Evolutionary conservation across 30 jellyfish, hydroid and myxozoan species (phyloP), one percentile per base, ranked within the genome.

Genomic region (Turritopsis dohrnii): DNA sequence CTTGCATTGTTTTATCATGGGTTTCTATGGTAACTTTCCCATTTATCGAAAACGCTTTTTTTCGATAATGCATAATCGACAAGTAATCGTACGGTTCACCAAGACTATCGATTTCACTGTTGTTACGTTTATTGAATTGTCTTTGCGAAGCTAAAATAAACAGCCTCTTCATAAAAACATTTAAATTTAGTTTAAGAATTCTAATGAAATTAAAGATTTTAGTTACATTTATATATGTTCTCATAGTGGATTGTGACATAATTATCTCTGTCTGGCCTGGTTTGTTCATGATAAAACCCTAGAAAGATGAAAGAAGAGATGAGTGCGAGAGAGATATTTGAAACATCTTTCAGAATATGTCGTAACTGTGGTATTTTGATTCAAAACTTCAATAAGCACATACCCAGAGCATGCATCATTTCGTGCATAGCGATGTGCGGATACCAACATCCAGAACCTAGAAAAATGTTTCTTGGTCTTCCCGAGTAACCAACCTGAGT

Each of bases 401-500:
- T 69, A 69, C 77, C 77, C 30, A 69, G 30, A 19, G 77, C 77
- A 69, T 69, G 77, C 77, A 69, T 69, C 30, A 69, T 69, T 69
- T 69, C 77, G 19, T 69, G 77, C 77, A 27, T 69, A 9, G 77
- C 77, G 28, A 69, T 69, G 30, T 69, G 77, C 9, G 28, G 28
- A n/a, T 69, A 23, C 77, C 77, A 69, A 27, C 77, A 69, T 19
- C 30, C 77, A n/a, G 28, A n/a, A n/a, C 77, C 77, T n/a, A 69
- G 77, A 69, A n/a, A n/a, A n/a, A 69, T 27, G 9, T 27, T 69
- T 69, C 77, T 69, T 9, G 22, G 23, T 0, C 77, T 1, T 69
- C 30, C 1, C 16, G 77, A 7, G 19, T 69, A 69, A 7, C 77
- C 77, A 19, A 69, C 77, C 8, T 69, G 77, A 23, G 77, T 69